Evolutionary conservation across 1,140 invertebrate genomes (phyloP).

Genomic region (Drosophila saltans): DNA sequence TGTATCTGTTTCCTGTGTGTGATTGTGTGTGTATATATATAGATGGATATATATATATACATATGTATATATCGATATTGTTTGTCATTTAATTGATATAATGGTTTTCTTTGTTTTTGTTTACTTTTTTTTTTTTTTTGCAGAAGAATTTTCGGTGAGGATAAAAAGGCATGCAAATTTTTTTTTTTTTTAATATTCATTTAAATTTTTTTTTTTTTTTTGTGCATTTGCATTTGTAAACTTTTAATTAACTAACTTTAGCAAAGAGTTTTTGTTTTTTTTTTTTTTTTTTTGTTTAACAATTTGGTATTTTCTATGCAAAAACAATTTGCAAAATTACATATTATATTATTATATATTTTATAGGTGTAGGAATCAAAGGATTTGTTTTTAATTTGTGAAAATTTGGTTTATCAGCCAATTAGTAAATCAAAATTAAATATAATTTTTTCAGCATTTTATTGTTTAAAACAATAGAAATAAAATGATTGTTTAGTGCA

Average conservation of each 20-base stretch:
- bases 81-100: slow-evolving; percentile 13
- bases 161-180: slow-evolving; percentile 60
- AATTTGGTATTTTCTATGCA: slow-evolving; percentile 20
- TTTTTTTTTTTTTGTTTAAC: neutral
- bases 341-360: slow-evolving; percentile 19
- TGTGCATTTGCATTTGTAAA: slow-evolving; percentile 7
- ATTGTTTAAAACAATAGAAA: neutral
- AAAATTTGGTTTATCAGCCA: neutral
- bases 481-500: neutral
- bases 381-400: slow-evolving; percentile 21
- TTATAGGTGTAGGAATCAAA: too few species aligned
- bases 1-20: slow-evolving; percentile 15
- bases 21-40: slow-evolving; percentile 38
- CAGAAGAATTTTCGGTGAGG: slow-evolving; percentile 37
- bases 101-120: neutral
- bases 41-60: neutral
- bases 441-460: neutral
- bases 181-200: slow-evolving; percentile 18
- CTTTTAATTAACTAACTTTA: slow-evolving; percentile 9
- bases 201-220: slow-evolving; percentile 3
- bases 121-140: slow-evolving; percentile 6
- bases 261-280: neutral
- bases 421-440: neutral
- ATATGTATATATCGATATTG: slow-evolving; percentile 45
- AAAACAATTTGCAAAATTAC: slow-evolving; percentile 47